Evolutionary conservation across 2,113 vertebrate genomes (phyloP).

Genomic region (Cyprinodon variegatus): DNA sequence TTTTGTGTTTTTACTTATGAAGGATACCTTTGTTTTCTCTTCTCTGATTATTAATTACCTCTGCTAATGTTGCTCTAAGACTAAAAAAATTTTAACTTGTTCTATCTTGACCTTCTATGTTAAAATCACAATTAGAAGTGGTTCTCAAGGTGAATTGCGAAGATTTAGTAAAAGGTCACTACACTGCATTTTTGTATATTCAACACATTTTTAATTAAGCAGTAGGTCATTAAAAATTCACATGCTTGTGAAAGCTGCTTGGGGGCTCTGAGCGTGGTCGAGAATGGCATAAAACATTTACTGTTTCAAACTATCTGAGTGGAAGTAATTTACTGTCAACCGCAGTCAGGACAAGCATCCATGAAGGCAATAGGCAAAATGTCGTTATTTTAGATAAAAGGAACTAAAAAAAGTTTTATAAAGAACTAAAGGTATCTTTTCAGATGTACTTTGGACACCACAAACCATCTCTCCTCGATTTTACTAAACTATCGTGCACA

Average conservation of each 20-base stretch:
- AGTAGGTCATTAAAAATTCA: slow-evolving; percentile 65
- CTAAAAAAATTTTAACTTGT: slow-evolving; percentile 18
- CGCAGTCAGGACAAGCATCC: slow-evolving; percentile 12
- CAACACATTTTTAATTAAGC: slow-evolving; percentile 68
- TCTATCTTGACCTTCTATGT: slow-evolving; percentile 60
- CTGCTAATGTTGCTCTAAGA: neutral
- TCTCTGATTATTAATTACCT: slow-evolving; percentile 26
- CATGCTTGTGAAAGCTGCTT: slow-evolving; percentile 49
- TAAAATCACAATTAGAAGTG: slow-evolving; percentile 58
- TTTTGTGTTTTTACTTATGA: slow-evolving; percentile 40
- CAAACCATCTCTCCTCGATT: too few relatives aligned
- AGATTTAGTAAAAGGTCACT: slow-evolving; percentile 65
- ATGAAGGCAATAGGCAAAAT: slow-evolving; percentile 15
- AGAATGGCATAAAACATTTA: slow-evolving; percentile 65
- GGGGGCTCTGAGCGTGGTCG: slow-evolving; percentile 46
- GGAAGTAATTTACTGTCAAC: slow-evolving; percentile 46
- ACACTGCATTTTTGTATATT: slow-evolving; percentile 67
- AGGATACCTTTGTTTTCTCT: slow-evolving; percentile 45
- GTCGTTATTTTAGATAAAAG: neutral
- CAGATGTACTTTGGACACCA: too few relatives aligned
- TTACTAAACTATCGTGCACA: too few relatives aligned
- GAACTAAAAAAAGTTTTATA: too few relatives aligned
- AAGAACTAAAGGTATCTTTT: too few relatives aligned
- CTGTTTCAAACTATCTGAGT: slow-evolving; percentile 48
- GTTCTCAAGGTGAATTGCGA: slow-evolving; percentile 65